These are phyloP conservation scores for Tachystola acroxantha DNA, from an alignment of 2,888 invertebrate species.

Conservation along the genomic window DNA sequence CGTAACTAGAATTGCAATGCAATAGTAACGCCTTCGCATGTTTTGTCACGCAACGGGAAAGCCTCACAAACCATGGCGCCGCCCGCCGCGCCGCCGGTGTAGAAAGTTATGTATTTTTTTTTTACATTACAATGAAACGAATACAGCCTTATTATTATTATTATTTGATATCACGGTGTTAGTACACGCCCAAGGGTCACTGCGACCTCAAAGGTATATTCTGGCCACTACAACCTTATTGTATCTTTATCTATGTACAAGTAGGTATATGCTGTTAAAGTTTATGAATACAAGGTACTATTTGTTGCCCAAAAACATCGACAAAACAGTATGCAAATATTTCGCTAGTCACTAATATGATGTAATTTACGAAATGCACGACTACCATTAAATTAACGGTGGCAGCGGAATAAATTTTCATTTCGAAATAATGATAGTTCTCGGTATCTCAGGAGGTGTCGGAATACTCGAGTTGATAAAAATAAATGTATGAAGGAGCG, in stretches of 20 bases:
- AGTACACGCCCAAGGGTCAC: too few species aligned
- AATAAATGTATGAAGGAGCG: constrained; percentile 21
- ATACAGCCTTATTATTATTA: too few species aligned
- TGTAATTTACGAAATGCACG: constrained; percentile 18
- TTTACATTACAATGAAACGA: constrained; percentile 6
- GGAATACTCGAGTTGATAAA: neutral
- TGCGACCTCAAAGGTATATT: too few species aligned
- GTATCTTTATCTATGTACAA: neutral
- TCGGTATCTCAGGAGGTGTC: neutral
- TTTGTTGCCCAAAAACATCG: constrained; percentile 1
- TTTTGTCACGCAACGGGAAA: constrained; percentile 30
- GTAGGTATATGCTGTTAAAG: too few species aligned
- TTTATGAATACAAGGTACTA: neutral
- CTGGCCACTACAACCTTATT: too few species aligned
- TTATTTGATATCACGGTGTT: too few species aligned
- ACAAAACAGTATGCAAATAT: constrained; percentile 6
- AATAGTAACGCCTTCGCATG: constrained; percentile 8
- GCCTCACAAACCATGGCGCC: constrained; percentile 14
- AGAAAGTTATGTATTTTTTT: neutral
- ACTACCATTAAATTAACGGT: constrained; percentile 16
- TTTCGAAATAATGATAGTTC: constrained; percentile 11
- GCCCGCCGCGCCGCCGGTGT: constrained; percentile 11
- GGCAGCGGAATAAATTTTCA: constrained; percentile 13
- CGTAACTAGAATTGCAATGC: neutral
- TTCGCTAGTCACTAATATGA: constrained; percentile 8